Conservation (phyloP, 2,113 vertebrate genomes). For the Crotalus helleri region DNA sequence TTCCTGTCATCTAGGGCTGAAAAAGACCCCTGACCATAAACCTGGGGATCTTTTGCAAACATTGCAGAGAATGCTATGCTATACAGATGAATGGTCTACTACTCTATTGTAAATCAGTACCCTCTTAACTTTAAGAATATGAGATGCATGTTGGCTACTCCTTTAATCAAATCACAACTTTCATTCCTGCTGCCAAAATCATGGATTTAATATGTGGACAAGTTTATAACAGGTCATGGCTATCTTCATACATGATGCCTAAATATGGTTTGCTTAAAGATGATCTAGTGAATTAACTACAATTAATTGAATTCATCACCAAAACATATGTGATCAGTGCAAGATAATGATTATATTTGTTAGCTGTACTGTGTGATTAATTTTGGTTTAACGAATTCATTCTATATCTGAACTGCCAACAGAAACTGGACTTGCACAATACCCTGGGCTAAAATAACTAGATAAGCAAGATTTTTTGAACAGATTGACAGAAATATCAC, state of each 20-base stretch:
- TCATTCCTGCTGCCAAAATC: neutral
- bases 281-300: neutral
- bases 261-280: neutral
- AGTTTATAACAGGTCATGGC: neutral
- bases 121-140: neutral
- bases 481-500: neutral
- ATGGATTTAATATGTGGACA: neutral
- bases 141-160: neutral
- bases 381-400: neutral
- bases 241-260: neutral
- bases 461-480: neutral
- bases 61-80: neutral
- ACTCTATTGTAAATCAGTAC: neutral
- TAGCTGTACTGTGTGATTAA: neutral
- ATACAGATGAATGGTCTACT: neutral
- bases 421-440: neutral
- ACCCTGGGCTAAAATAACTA: neutral
- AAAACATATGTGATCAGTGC: neutral
- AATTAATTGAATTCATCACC: neutral
- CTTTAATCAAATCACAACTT: neutral
- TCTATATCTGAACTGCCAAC: neutral
- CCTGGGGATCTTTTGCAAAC: neutral
- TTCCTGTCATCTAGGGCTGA: neutral
- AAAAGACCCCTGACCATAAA: neutral
- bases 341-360: neutral